Conservation (phyloP, 2,888 invertebrate species). For the Sylvicola fuscatus region DNA sequence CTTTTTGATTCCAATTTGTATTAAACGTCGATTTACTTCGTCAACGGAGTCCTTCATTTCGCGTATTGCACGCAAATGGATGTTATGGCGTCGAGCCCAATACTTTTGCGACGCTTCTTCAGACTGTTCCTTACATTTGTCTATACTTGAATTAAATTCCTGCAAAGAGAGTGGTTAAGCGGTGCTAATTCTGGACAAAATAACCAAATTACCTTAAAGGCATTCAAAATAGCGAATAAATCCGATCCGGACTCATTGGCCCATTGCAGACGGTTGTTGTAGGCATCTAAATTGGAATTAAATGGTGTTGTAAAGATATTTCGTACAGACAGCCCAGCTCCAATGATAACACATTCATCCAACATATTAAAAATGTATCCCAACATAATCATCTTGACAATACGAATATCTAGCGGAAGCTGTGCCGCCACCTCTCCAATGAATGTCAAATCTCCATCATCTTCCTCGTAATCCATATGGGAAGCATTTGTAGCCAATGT, state of each 20-base stretch:
- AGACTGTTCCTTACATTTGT: no score
- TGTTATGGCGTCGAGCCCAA: conserved; percentile 50
- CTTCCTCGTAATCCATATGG: conserved; percentile 28
- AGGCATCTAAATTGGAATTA: conserved; percentile 43
- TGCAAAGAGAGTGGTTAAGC: no score
- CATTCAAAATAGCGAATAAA: conserved; percentile 57
- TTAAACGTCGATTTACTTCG: conserved; percentile 45
- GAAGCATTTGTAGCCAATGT: conserved; percentile 27
- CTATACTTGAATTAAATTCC: conserved; percentile 3
- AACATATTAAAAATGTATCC: conserved; percentile 73
- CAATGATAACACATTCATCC: conserved; percentile 71
- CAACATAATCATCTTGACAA: conserved; percentile 66
- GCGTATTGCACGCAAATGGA: conserved; percentile 47
- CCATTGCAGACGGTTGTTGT: conserved; percentile 59
- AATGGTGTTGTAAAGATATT: conserved; percentile 60
- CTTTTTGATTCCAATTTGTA: conserved; percentile 34
- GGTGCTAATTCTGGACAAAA: no score
- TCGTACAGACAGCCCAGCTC: conserved; percentile 28
- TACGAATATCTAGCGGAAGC: conserved; percentile 62
- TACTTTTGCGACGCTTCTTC: conserved; percentile 32
- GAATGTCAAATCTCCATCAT: conserved; percentile 75
- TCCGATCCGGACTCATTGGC: conserved; percentile 65
- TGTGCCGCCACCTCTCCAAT: conserved; percentile 64
- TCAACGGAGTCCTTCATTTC: conserved; percentile 51
- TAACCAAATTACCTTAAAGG: conserved; percentile 63